Base-by-base conservation (phyloP, 1,140 invertebrate genomes). In the Thaumetopoea pityocampa region DNA sequence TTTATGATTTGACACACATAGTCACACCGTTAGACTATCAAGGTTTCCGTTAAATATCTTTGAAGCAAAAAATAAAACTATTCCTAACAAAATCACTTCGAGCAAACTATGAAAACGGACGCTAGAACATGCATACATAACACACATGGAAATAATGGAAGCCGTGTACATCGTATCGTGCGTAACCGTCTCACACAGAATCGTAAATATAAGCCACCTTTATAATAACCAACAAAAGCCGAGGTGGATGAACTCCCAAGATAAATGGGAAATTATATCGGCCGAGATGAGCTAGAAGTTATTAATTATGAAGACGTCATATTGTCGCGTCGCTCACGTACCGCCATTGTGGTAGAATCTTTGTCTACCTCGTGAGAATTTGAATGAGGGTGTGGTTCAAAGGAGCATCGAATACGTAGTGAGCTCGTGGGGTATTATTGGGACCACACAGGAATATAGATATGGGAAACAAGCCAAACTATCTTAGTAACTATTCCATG, bases 201-300 rank as follows among this genome's bases (percentile, higher is more conserved):
- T 83, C 71, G 70, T 55, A 71, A 82, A 72, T 59, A 49, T 65
- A 45, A 67, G 49, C 55, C 72, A 78, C 70, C 67, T 80, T 76
- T 79, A 72, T 72, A 56, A 32, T 9, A 30, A 14, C 58, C 61
- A 63, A 83, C 77, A 83, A 81, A 68, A 73, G 71, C 5, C 10
- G 67, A 72, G 77, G 74, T 83, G 67, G 78, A 81, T 64, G 70
- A 79, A 73, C 79, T 74, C 54, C 17, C 32, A 63, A 64, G 74
- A 81, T 81, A 79, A 81, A 81, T 78, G 74, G 36, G 67, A 77
- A 79, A 81, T 83, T 74, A 83, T 81, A 83, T 81, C 69, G 67
- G 67, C 47, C 45, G 60, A 79, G 70, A 80, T 77, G 76, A 77
- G 63, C 62, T 67, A 69, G 64, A 65, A 63, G 77, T 73, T 83